Evolutionary conservation across 2,797 vertebrate genomes (phyloP).

Genomic region (Sebastes diploproa): DNA sequence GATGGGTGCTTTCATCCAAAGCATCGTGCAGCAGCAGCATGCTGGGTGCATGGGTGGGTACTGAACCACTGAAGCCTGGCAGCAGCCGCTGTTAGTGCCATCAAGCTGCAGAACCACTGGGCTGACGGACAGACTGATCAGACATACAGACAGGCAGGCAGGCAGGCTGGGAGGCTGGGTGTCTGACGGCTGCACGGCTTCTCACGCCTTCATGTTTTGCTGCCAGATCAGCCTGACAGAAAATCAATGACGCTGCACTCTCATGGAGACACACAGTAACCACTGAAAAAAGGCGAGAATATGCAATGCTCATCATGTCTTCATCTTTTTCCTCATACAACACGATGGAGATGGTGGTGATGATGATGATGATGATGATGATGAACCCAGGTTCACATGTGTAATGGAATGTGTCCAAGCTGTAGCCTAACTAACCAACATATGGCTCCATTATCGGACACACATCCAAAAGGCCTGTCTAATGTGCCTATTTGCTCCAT

Average conservation of each 20-base stretch:
- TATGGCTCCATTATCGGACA: neutral
- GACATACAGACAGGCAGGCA: neutral
- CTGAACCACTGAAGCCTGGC: constrained; percentile 5
- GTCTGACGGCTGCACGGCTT: constrained; percentile 63
- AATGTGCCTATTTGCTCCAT: neutral
- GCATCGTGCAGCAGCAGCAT: constrained; percentile 1
- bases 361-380: neutral
- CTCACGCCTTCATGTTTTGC: constrained; percentile 66
- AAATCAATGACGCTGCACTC: constrained; percentile 77
- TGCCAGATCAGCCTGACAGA: constrained; percentile 69
- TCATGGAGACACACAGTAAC: constrained; percentile 37
- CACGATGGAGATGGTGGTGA: neutral
- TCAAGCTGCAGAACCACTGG: constrained; percentile 15
- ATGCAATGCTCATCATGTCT: neutral
- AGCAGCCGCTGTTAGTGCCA: neutral
- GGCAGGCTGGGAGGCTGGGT: neutral
- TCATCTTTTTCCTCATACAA: neutral
- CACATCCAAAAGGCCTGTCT: neutral
- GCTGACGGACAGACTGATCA: neutral
- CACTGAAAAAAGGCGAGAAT: neutral
- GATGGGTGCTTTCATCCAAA: constrained; percentile 29
- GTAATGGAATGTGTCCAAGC: constrained; percentile 36
- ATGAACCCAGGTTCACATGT: neutral
- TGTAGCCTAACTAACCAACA: neutral
- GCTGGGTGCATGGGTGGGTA: constrained; percentile 22